Conservation (phyloP, 2,113 vertebrate species). For the Mesoclemmys tuberculata region DNA sequence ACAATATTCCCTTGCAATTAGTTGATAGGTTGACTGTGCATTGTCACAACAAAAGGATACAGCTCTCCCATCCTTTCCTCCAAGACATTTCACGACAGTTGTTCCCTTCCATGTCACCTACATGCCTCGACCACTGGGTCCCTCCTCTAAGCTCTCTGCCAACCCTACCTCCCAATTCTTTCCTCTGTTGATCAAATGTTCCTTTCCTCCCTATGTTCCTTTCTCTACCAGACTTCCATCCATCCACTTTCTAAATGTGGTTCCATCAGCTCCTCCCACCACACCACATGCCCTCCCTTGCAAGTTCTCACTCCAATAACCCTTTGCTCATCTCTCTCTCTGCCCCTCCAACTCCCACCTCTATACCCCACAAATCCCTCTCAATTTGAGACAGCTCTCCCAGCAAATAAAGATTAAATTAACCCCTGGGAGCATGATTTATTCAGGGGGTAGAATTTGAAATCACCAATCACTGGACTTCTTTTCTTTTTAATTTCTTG, state of each 20-base stretch:
- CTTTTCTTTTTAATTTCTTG: background rate
- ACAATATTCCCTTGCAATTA: no score
- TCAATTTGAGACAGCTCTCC: background rate
- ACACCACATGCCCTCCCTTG: background rate
- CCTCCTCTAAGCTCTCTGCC: background rate
- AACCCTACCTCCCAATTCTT: background rate
- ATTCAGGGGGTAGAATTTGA: background rate
- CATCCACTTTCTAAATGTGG: background rate
- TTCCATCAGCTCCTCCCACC: background rate
- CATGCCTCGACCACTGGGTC: fast-evolving
- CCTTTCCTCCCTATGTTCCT: background rate
- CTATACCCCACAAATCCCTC: background rate
- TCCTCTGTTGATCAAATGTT: background rate
- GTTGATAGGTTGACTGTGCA: background rate
- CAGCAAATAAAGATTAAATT: background rate
- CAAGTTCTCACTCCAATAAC: background rate
- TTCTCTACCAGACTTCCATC: background rate
- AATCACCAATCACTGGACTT: background rate
- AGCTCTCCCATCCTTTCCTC: background rate
- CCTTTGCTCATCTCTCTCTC: background rate
- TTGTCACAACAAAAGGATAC: background rate
- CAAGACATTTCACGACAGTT: fast-evolving
- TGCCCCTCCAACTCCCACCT: background rate
- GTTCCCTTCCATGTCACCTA: background rate
- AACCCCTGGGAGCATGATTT: background rate